Percentiles rank a stretch among this genome's conserved stretches.
Conservation (phyloP, 2,888 invertebrate species). For the Lochmaea capreae region DNA sequence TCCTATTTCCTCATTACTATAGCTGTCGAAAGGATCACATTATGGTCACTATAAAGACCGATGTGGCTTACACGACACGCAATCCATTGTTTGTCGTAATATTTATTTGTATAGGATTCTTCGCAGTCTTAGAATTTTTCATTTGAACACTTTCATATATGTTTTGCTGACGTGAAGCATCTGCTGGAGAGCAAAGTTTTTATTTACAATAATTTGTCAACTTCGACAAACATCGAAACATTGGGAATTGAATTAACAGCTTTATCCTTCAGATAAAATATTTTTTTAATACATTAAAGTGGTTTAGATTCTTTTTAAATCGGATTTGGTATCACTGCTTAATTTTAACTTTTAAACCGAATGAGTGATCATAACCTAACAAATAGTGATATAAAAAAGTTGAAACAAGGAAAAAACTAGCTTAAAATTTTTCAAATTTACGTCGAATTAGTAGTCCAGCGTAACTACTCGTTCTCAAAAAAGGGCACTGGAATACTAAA, state of each 20-base stretch:
- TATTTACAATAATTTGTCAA: constrained; percentile 1
- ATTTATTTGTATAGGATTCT: constrained; percentile 26
- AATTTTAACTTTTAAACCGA: too few relatives aligned
- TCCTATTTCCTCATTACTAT: constrained; percentile 28
- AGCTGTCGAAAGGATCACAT: not conserved
- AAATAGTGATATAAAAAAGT: too few relatives aligned
- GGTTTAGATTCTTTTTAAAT: too few relatives aligned
- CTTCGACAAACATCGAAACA: not conserved
- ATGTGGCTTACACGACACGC: constrained; percentile 6
- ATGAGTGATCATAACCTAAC: too few relatives aligned
- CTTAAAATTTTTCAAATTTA: too few relatives aligned
- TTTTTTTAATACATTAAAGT: not conserved
- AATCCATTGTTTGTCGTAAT: constrained; percentile 13
- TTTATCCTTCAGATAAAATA: not conserved
- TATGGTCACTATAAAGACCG: not conserved
- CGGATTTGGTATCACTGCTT: too few relatives aligned
- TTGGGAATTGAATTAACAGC: not conserved
- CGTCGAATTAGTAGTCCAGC: too few relatives aligned
- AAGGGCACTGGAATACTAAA: too few relatives aligned
- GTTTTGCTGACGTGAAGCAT: constrained; percentile 18
- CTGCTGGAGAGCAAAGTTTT: constrained; percentile 2
- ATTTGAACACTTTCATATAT: not conserved
- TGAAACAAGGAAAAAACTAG: too few relatives aligned
- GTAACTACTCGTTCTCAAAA: too few relatives aligned
- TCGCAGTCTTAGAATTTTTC: not conserved